phyloP scores from a whole-genome alignment of 2,113 vertebrate species.

The Cervus canadensis region DNA sequence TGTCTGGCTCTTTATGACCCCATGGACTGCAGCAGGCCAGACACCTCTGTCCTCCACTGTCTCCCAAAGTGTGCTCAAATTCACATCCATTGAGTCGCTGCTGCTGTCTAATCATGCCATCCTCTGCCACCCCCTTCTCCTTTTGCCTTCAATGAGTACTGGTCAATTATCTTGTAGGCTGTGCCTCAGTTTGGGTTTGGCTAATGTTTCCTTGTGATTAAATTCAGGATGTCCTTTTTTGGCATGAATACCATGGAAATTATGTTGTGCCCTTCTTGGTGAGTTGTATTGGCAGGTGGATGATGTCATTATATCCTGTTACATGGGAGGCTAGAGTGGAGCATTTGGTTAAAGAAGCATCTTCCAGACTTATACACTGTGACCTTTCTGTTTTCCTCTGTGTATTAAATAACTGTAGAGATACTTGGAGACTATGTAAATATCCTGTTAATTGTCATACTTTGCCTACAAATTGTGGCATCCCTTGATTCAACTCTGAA shows the following conservation, averaged over 20 bases:
- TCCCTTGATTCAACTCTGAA: not conserved
- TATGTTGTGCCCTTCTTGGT: not conserved
- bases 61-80: not conserved
- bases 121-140: not conserved
- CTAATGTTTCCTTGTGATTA: not conserved
- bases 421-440: no score
- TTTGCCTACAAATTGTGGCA: no score
- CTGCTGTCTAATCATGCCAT: not conserved
- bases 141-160: not conserved
- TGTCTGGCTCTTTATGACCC: not conserved
- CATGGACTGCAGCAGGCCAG: not conserved
- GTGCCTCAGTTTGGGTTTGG: not conserved
- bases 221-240: not conserved
- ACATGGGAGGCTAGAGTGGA: no score
- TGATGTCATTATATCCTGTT: accelerated
- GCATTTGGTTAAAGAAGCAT: not conserved
- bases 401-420: accelerated
- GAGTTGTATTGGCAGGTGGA: accelerated
- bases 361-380: accelerated
- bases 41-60: not conserved
- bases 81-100: not conserved
- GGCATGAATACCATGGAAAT: not conserved
- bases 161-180: not conserved
- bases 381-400: not conserved
- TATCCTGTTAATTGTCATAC: accelerated